Evolutionary conservation across 2,113 vertebrate genomes (phyloP), one percentile per base, ranked within the genome.

Genomic region (Gambusia affinis): DNA sequence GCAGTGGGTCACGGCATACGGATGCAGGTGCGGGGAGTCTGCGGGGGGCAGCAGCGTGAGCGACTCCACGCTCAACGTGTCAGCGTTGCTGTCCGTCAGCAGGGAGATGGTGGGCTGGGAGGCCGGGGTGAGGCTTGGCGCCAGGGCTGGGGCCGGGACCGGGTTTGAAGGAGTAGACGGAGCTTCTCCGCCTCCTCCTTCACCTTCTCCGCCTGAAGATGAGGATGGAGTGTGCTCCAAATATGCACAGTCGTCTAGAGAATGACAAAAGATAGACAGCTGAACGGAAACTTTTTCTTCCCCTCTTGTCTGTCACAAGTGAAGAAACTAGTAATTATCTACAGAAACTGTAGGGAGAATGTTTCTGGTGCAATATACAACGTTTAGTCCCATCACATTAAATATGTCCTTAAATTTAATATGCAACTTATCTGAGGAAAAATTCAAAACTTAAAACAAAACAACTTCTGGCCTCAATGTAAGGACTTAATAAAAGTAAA

Each of bases 91-190:
- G 81, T 96, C 95, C 0, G 95, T 96, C 80, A 99, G 94, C 70
- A 99, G 93, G 29, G 98, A 99, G 91, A 99, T 97, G 19, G 95
- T 96, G 81, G 98, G 98, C 92, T 99, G 98, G 72, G 94, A 95
- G 1, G 97, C 94, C 0, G 97, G 98, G 65, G 95, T 96, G 87
- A 99, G 95, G 93, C 97, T 99, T n/a, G 98, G 98, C 11, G 97
- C 96, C 84, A 98, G 86, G 60, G 92, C 90, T 0, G 97, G 98
- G 19, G 96, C 96, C 80, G 97, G 86, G 60, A 90, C 91, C 2
- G 95, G 94, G 28, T 81, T 72, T 42, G 72, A 31, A 12, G 82
- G 61, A 73, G 79, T 3, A 44, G 80, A 87, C 31, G 84, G 75
- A 22, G 73, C 67, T 2, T 31, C 77, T 30, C 73, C 83, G 14